These are phyloP conservation scores for Uropsilus gracilis DNA, from an alignment of 2,113 vertebrate species.

Conservation along the genomic window DNA sequence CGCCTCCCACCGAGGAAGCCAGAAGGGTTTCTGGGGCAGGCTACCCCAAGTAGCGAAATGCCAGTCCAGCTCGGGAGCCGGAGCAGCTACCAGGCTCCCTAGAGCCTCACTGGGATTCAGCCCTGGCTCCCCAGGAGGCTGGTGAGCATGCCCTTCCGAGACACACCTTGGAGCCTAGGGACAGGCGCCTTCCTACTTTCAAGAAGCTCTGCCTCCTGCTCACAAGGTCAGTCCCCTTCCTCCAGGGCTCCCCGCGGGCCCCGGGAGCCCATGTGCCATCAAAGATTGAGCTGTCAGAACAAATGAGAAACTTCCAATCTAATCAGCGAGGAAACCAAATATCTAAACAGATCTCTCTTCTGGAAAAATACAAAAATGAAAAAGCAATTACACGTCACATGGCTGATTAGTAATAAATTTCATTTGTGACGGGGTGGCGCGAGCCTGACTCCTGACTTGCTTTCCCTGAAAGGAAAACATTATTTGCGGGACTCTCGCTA, in stretches of 20 bases:
- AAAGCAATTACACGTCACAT: conserved; percentile 54
- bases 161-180: rapidly evolving
- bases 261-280: not conserved
- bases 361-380: conserved; percentile 74
- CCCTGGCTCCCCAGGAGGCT: too few species aligned
- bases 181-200: not conserved
- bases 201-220: not conserved
- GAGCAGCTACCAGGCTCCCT: not conserved
- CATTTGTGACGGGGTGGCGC: not conserved
- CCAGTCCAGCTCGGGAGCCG: not conserved
- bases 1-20: not conserved
- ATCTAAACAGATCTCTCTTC: conserved; percentile 62
- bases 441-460: not conserved
- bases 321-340: conserved; percentile 47
- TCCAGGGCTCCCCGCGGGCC: not conserved
- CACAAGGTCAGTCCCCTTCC: not conserved
- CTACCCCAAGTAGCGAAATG: not conserved
- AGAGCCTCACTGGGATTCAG: not conserved
- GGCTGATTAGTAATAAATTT: conserved; percentile 64
- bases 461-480: not conserved
- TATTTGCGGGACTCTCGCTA: not conserved
- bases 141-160: not conserved
- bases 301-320: conserved; percentile 53
- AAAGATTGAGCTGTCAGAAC: conserved; percentile 58
- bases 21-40: rapidly evolving